phyloP scores from a whole-genome alignment of 2,113 vertebrate genomes.

The Gymnogyps californianus region DNA sequence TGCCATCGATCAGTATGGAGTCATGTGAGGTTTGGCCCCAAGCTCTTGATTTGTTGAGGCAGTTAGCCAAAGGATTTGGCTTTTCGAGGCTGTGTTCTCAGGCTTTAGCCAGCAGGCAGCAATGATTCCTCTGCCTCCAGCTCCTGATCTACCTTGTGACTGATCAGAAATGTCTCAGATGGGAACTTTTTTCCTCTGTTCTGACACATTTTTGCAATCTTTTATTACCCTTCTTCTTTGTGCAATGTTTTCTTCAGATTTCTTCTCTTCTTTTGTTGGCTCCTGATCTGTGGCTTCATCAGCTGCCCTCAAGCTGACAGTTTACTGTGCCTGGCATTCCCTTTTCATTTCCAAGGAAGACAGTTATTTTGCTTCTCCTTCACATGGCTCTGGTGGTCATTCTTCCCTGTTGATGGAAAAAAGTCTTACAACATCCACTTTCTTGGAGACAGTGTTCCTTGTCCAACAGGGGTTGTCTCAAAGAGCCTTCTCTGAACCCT shows the following conservation, averaged over 20 bases:
- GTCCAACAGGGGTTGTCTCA: neutral
- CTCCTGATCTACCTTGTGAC: neutral
- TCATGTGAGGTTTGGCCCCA: neutral
- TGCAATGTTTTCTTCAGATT: neutral
- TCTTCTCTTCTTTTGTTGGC: neutral
- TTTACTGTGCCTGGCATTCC: neutral
- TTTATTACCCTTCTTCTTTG: neutral
- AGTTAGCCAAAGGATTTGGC: neutral
- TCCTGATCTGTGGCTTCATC: neutral
- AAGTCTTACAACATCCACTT: neutral
- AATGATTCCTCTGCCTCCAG: neutral
- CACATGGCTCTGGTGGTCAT: neutral
- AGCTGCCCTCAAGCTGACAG: neutral
- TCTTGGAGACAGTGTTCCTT: neutral
- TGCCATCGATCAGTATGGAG: neutral
- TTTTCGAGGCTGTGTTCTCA: neutral
- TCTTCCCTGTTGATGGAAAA: neutral
- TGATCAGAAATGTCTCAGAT: neutral
- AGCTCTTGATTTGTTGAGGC: neutral
- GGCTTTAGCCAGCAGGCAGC: neutral
- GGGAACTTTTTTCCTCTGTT: neutral
- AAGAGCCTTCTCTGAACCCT: neutral
- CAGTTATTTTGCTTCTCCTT: neutral
- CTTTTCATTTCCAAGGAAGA: neutral
- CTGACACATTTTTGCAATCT: neutral